A percentile compares a stretch with the other conserved stretches of the same genome.
Conservation (phyloP, 53 echinoderm and acorn worm genomes). For the Crossaster papposus region DNA sequence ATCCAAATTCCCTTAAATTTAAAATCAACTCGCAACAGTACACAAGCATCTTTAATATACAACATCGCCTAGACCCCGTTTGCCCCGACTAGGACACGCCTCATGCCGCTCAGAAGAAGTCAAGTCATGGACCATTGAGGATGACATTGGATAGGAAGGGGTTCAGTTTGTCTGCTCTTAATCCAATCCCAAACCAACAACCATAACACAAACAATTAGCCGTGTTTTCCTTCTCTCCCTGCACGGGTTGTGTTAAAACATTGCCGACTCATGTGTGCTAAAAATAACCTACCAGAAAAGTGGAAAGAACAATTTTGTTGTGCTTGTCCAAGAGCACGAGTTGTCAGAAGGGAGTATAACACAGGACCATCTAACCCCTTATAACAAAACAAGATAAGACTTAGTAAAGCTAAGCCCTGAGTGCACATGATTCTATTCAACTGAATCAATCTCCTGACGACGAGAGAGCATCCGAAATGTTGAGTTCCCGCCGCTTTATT, state of each 20-base stretch:
- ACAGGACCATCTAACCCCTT: not conserved
- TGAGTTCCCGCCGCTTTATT: too few species aligned
- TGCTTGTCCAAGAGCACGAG: not conserved
- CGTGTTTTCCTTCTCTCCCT: not conserved
- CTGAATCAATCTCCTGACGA: too few species aligned
- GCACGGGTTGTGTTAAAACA: constrained; percentile 21
- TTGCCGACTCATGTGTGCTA: not conserved
- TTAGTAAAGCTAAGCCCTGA: too few species aligned
- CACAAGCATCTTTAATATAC: not conserved
- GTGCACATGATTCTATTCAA: too few species aligned
- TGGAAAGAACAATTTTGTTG: not conserved
- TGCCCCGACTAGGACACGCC: not conserved
- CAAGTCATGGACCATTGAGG: constrained; percentile 18
- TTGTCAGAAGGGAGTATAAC: not conserved
- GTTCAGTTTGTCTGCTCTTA: constrained; percentile 12
- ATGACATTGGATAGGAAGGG: constrained; percentile 21
- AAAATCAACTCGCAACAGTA: not conserved
- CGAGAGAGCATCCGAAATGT: too few species aligned
- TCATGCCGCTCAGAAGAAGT: not conserved
- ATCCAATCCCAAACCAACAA: constrained; percentile 31
- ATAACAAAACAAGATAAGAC: not conserved
- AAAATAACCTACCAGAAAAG: not conserved
- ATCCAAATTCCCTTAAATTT: not conserved
- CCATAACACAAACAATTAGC: constrained; percentile 39
- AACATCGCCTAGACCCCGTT: not conserved